phyloP scores from a whole-genome alignment of 2,113 vertebrate species.

The Setophaga coronata region DNA sequence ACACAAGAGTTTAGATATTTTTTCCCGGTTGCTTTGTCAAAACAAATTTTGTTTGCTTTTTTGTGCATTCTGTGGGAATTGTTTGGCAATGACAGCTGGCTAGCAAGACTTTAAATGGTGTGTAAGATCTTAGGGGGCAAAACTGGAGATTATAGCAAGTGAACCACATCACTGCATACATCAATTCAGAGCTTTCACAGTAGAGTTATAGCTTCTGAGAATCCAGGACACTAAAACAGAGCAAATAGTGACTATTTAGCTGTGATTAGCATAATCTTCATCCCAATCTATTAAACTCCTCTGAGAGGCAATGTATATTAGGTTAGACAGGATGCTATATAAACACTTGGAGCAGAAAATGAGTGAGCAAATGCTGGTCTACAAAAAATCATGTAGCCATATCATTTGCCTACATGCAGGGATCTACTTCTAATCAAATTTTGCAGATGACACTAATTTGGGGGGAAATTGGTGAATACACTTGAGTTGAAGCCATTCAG shows the following conservation, averaged over 20 bases:
- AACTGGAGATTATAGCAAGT: not conserved
- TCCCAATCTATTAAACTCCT: not conserved
- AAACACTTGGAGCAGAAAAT: not conserved
- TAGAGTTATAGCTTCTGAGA: not conserved
- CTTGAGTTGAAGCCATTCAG: not conserved
- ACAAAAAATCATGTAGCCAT: not conserved
- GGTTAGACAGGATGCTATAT: not conserved
- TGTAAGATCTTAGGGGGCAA: accelerated
- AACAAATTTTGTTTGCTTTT: not conserved
- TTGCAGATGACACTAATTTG: not conserved
- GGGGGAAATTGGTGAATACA: not conserved
- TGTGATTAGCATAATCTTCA: not conserved
- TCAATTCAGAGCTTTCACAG: not conserved
- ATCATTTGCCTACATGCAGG: not conserved
- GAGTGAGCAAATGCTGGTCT: not conserved
- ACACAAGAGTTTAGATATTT: not conserved
- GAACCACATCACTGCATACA: not conserved
- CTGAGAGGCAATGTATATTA: not conserved
- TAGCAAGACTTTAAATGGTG: not conserved
- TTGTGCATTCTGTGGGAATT: not conserved
- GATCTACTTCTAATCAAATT: not conserved
- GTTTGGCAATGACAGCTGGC: not conserved
- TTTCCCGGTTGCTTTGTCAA: not conserved
- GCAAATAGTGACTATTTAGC: not conserved
- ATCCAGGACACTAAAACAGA: not conserved